A percentile compares a stretch with the other conserved stretches of the same genome.
Evolutionary conservation across 1,140 invertebrate species (phyloP).

Genomic region (Agrilus planipennis): DNA sequence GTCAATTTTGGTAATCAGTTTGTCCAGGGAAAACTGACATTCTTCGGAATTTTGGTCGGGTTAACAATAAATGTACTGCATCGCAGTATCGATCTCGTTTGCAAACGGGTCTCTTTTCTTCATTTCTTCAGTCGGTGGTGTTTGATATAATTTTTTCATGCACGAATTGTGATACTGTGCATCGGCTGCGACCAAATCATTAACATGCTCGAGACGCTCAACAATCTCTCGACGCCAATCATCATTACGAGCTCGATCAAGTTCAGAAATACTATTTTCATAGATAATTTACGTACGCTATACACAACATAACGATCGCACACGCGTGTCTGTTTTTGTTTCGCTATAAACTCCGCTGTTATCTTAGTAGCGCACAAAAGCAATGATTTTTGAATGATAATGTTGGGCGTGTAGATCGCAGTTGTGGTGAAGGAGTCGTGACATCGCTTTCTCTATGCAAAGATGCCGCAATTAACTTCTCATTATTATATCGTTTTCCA

Average conservation of each 20-base stretch:
- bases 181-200: constrained; percentile 7
- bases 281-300: constrained; percentile 2
- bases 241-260: constrained; percentile 7
- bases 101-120: constrained; percentile 2
- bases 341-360: not conserved
- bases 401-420: not conserved
- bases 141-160: constrained; percentile 3
- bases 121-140: not conserved
- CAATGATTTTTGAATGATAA: not conserved
- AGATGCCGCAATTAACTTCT: not conserved
- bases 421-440: not conserved
- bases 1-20: constrained; percentile 7
- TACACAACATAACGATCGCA: constrained; percentile 5
- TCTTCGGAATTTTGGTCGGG: constrained; percentile 5
- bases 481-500: constrained; percentile 1
- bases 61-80: constrained; percentile 5
- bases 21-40: constrained; percentile 1
- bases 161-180: constrained; percentile 6
- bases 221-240: constrained; percentile 4
- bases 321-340: not conserved
- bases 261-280: constrained; percentile 1
- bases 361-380: not conserved
- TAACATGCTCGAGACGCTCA: constrained; percentile 2
- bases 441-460: not conserved
- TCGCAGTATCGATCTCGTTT: constrained; percentile 2